phyloP scores from a whole-genome alignment of 2,797 vertebrate species.

The Ctenopoma multispine region DNA sequence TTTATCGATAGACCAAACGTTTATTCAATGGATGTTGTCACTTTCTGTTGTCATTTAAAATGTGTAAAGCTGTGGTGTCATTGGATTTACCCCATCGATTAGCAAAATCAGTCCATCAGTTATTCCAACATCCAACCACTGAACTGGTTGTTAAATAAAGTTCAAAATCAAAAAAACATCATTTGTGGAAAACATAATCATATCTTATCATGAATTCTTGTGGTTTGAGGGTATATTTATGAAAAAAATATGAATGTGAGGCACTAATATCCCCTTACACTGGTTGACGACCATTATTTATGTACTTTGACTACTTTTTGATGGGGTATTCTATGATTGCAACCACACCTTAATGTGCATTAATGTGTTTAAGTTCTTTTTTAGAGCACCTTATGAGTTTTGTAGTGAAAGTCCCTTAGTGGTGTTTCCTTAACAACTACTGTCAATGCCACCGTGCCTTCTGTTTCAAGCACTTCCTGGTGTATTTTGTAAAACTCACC shows the following conservation, averaged over 20 bases:
- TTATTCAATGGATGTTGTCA: slow-evolving; percentile 77
- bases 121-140: slow-evolving; percentile 46
- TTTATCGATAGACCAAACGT: slow-evolving; percentile 84
- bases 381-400: slow-evolving; percentile 81
- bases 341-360: slow-evolving; percentile 79
- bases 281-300: slow-evolving; percentile 45
- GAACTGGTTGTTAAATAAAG: slow-evolving; percentile 61
- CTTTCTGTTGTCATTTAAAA: slow-evolving; percentile 75
- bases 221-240: slow-evolving; percentile 46
- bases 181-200: slow-evolving; percentile 11
- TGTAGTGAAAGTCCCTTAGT: slow-evolving; percentile 81
- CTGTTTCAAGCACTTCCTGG: slow-evolving; percentile 89
- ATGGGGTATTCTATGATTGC: slow-evolving; percentile 70
- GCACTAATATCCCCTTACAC: slow-evolving; percentile 24
- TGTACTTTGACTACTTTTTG: slow-evolving; percentile 50
- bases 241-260: slow-evolving; percentile 32
- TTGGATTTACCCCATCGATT: slow-evolving; percentile 61
- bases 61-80: slow-evolving; percentile 77
- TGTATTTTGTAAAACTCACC: slow-evolving; percentile 88
- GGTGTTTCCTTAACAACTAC: slow-evolving; percentile 85
- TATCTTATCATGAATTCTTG: slow-evolving; percentile 6
- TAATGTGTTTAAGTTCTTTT: slow-evolving; percentile 74
- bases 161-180: slow-evolving; percentile 21
- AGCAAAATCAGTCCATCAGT: slow-evolving; percentile 22
- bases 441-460: slow-evolving; percentile 89